Conservation (phyloP, 2,113 vertebrate genomes). For the Apistogramma diplotaenia region DNA sequence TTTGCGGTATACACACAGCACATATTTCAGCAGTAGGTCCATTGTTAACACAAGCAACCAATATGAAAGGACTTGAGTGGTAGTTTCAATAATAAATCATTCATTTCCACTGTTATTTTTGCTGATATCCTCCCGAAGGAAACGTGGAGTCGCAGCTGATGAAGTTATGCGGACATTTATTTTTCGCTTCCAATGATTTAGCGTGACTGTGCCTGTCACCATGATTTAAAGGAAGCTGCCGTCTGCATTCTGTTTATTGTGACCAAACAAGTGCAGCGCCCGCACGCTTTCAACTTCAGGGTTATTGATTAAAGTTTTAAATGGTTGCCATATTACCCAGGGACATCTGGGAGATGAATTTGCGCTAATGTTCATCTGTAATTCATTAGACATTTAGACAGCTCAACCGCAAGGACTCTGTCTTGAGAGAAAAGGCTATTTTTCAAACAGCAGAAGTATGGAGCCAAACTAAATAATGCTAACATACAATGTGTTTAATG, state of each 20-base stretch:
- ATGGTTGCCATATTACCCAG: slow-evolving; percentile 97
- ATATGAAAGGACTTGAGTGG: not conserved
- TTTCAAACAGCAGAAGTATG: slow-evolving; percentile 83
- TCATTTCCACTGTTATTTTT: slow-evolving; percentile 67
- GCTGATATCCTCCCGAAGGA: slow-evolving; percentile 87
- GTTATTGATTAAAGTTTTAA: slow-evolving; percentile 99
- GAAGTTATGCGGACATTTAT: slow-evolving; percentile 97
- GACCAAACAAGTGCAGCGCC: slow-evolving; percentile 96
- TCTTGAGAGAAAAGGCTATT: slow-evolving; percentile 91
- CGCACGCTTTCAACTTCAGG: slow-evolving; percentile 97
- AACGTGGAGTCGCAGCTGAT: slow-evolving; percentile 87
- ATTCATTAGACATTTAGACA: slow-evolving; percentile 99
- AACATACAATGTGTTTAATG: not conserved
- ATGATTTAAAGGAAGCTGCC: slow-evolving; percentile 91
- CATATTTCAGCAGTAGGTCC: slow-evolving; percentile 15
- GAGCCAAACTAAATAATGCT: slow-evolving; percentile 15
- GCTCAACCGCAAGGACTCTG: slow-evolving; percentile 91
- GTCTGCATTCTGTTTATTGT: slow-evolving; percentile 96
- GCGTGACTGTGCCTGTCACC: slow-evolving; percentile 97
- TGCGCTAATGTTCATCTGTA: slow-evolving; percentile 97
- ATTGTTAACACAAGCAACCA: not conserved
- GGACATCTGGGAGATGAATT: slow-evolving; percentile 98
- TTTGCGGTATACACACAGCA: not conserved
- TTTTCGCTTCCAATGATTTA: slow-evolving; percentile 94
- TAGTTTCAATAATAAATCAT: slow-evolving; percentile 47